A percentile compares a stretch with the other conserved stretches of the same genome.
These are phyloP conservation scores for Dunckerocampus dactyliophorus DNA, from an alignment of 2,113 vertebrate genomes.

Conservation along the genomic window DNA sequence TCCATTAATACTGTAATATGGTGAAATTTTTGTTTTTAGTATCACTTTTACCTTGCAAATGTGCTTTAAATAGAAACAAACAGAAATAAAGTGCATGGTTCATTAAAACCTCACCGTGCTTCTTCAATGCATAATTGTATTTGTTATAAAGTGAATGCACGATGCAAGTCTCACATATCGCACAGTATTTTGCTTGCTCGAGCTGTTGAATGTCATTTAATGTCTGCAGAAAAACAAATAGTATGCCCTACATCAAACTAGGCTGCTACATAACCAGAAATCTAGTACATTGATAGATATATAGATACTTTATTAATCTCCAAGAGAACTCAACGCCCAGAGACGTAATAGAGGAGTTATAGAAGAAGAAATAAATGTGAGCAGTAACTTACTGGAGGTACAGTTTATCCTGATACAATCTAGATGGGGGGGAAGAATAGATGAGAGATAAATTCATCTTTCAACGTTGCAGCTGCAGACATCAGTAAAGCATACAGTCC, in stretches of 20 bases:
- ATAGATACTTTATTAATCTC: too few species aligned
- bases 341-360: conserved; percentile 23
- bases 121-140: conserved; percentile 23
- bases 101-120: conserved; percentile 43
- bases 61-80: conserved; percentile 71
- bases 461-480: conserved; percentile 99
- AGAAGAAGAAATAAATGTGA: conserved; percentile 80
- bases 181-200: conserved; percentile 4
- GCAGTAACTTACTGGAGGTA: conserved; percentile 99
- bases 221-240: conserved; percentile 21
- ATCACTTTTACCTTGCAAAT: conserved; percentile 57
- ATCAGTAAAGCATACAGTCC: conserved; percentile 96
- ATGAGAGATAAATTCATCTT: conserved; percentile 99
- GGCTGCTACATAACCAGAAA: conserved; percentile 10
- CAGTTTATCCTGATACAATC: conserved; percentile 99
- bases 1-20: conserved; percentile 28
- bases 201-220: conserved; percentile 15
- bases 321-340: conserved; percentile 19
- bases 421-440: conserved; percentile 99
- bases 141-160: conserved; percentile 15
- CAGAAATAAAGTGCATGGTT: background rate
- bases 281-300: conserved; percentile 19
- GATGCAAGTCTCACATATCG: conserved; percentile 32
- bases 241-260: too few species aligned
- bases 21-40: conserved; percentile 64